A percentile compares a stretch with the other conserved stretches of the same genome.
Conservation (phyloP, 1,140 invertebrate species). For the Neocloeon triangulifer region DNA sequence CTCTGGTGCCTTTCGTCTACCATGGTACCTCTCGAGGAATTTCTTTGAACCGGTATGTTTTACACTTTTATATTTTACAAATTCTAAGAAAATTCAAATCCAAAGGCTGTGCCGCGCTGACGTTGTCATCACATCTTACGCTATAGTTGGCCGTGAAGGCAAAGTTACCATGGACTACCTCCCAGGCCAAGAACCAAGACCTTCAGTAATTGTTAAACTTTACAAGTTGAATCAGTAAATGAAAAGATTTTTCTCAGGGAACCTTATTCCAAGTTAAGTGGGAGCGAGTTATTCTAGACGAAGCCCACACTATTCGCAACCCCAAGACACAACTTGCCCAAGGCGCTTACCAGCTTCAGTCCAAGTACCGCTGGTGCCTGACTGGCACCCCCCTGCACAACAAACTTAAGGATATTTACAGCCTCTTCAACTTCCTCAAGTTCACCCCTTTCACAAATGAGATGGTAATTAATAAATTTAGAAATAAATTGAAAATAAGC, state of each 20-base stretch:
- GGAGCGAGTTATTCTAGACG: slow-evolving; percentile 76
- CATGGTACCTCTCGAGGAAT: slow-evolving; percentile 56
- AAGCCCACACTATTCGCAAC: slow-evolving; percentile 81
- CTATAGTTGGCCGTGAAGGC: slow-evolving; percentile 32
- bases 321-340: slow-evolving; percentile 48
- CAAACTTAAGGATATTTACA: slow-evolving; percentile 69
- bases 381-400: slow-evolving; percentile 94
- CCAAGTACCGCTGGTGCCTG: slow-evolving; percentile 52
- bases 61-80: background rate
- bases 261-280: slow-evolving; percentile 42
- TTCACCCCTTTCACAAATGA: slow-evolving; percentile 79
- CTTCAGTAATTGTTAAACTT: too few species aligned
- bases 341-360: slow-evolving; percentile 39
- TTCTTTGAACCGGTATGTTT: slow-evolving; percentile 25
- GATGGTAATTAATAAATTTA: slow-evolving; percentile 13
- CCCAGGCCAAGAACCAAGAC: too few species aligned
- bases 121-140: slow-evolving; percentile 59
- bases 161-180: too few species aligned
- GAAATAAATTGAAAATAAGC: background rate
- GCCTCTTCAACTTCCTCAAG: slow-evolving; percentile 61
- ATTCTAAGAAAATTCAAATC: background rate
- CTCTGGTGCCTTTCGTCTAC: slow-evolving; percentile 42
- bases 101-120: slow-evolving; percentile 24
- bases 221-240: too few species aligned
- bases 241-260: too few species aligned